These are phyloP conservation scores for Galagoides demidoff DNA, from an alignment of 2,797 vertebrate species.

Conservation along the genomic window DNA sequence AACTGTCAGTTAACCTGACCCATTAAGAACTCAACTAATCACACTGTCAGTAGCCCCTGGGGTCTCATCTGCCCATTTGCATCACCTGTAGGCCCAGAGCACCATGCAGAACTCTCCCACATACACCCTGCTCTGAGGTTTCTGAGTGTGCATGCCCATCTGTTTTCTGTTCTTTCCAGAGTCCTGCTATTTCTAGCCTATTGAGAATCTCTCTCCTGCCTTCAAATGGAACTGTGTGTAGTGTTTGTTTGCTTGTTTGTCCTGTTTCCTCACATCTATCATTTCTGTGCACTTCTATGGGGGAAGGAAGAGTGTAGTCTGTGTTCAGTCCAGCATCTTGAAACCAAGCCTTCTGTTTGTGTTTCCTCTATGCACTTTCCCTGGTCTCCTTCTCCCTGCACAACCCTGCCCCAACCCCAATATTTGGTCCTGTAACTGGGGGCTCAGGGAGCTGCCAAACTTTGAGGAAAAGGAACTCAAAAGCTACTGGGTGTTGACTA, in stretches of 20 bases:
- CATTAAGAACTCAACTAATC: background rate
- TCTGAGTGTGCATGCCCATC: background rate
- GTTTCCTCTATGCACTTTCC: background rate
- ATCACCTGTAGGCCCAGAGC: background rate
- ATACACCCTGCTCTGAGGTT: background rate
- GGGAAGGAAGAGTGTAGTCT: background rate
- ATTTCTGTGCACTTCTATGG: background rate
- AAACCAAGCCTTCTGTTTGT: background rate
- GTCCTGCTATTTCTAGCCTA: background rate
- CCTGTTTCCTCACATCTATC: background rate
- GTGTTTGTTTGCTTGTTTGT: background rate
- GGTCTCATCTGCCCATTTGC: background rate
- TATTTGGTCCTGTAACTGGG: background rate
- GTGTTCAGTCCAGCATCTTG: background rate
- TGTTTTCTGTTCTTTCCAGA: background rate
- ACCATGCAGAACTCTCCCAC: accelerated
- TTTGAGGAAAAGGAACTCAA: background rate
- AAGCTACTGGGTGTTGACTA: background rate
- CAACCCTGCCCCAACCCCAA: background rate
- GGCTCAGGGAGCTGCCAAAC: background rate
- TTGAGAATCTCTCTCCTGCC: background rate
- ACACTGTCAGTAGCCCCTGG: accelerated
- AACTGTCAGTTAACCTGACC: accelerated
- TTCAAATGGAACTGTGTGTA: background rate
- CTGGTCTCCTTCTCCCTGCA: background rate